Evolutionary conservation across 2,888 invertebrate species (phyloP), one percentile per base, ranked within the genome.

Genomic region (Xylota sylvarum): DNA sequence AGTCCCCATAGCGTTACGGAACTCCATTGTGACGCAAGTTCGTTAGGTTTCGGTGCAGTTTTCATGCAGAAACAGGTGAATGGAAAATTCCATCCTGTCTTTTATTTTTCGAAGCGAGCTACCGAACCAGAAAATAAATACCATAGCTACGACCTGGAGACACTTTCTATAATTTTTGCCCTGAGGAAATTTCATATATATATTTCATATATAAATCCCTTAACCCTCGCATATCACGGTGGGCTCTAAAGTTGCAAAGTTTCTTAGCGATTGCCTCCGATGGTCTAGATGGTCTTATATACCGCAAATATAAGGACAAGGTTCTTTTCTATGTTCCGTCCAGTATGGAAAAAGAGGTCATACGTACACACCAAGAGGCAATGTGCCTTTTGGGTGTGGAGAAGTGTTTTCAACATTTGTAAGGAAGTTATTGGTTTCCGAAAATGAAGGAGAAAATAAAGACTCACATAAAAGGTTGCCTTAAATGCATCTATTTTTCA

Each of bases 21-120:
- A 73, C 27, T 81, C 40, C 83, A 65, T 72, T 17, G 89, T 89
- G 5, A 46, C 30, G 23, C 30, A 50, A 46, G 89, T 90, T 81
- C 70, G 90, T 89, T 30, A n/a, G 64, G 46, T 0, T 64, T 64
- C 19, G 19, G 87, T 89, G n/a, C n/a, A n/a, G n/a, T n/a, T n/a
- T n/a, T n/a, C n/a, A n/a, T n/a, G n/a, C n/a, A n/a, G n/a, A n/a
- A n/a, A 27, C 64, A 32, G 5, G 88, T 89, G 14, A 88, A 88
- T 64, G 77, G 72, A 4, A 56, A 65, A 6, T 70, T 88, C 4
- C 88, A 89, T 9, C 90, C 74, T 4, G 23, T 81, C 3, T 73
- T 70, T n/a, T 80, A 85, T 43, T 85, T 80, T 64, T 70, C 70
- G 12, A 81, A 78, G 52, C 27, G 78, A 0, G 43, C 55, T 9